Percentiles rank a stretch among this genome's conserved stretches.
These are phyloP conservation scores for mouse (Mus musculus) DNA, from an alignment of 2,113 vertebrate genomes.

Conservation along the genomic window GRCm39 chr2:120504501-120505000, in stretches of 20 bases:
- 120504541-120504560: constrained; percentile 6
- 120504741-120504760: background rate
- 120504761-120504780: background rate
- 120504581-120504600: background rate
- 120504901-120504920: background rate
- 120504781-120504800: background rate
- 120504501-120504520: background rate
- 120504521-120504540: background rate
- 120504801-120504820: constrained; percentile 14
- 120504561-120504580: background rate
- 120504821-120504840: background rate
- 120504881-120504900: background rate
- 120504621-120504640: background rate
- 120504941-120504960: background rate
- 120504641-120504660: background rate
- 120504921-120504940: background rate
- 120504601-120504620: background rate
- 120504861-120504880: background rate
- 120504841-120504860: background rate
- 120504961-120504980: background rate
- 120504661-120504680: background rate
- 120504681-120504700: background rate
- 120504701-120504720: background rate
- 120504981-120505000: background rate
- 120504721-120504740: background rate